Percentiles rank a stretch among this genome's conserved stretches.
Conservation (phyloP, 2,113 vertebrate genomes). For the Pluvianellus socialis region DNA sequence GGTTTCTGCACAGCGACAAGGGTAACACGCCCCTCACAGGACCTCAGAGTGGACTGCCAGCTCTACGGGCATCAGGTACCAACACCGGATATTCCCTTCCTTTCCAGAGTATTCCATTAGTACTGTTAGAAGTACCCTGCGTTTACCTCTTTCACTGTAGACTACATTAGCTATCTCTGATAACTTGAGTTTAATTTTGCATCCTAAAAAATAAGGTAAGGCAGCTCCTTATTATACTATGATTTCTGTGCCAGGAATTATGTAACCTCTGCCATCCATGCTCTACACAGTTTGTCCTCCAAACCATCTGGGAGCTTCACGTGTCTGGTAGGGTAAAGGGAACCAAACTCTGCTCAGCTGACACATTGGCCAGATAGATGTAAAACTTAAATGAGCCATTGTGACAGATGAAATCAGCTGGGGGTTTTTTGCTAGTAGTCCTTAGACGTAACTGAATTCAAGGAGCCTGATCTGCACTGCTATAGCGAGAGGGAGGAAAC, state of each 20-base stretch:
- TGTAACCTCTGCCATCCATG: neutral
- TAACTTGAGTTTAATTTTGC: neutral
- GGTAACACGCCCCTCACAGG: neutral
- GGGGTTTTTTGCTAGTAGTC: neutral
- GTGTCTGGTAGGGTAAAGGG: neutral
- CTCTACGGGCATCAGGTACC: constrained; percentile 72
- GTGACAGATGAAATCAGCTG: neutral
- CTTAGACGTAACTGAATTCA: neutral
- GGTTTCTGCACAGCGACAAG: constrained; percentile 71
- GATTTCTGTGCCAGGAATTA: neutral
- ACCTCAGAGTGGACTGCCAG: constrained; percentile 43
- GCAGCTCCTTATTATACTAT: neutral
- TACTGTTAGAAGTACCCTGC: neutral
- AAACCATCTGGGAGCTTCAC: neutral
- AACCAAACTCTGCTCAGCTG: neutral
- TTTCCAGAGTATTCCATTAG: neutral
- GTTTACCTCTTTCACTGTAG: neutral
- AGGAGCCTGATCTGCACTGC: neutral
- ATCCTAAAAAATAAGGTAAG: neutral
- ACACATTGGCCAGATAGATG: neutral
- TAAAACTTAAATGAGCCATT: neutral
- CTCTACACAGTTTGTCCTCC: neutral
- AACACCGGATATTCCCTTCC: neutral
- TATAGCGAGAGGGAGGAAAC: neutral
- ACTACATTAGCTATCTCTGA: neutral